A percentile compares a stretch with the other conserved stretches of the same genome.
These are phyloP conservation scores for Microplitis demolitor DNA, from an alignment of 1,140 invertebrate genomes.

Conservation along the genomic window DNA sequence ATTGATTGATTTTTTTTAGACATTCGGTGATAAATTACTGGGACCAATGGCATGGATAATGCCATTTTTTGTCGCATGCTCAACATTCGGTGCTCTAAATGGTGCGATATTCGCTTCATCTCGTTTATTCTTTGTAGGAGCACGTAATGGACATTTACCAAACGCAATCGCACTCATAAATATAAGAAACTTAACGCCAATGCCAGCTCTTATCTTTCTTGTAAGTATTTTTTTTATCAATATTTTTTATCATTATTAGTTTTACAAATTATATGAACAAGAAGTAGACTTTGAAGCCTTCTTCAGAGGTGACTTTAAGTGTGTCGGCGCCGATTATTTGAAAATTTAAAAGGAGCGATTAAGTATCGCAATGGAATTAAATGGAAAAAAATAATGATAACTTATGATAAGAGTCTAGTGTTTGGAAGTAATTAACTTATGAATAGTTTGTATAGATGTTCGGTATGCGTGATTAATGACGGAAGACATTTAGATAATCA, in stretches of 20 bases:
- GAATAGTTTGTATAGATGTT: too few species aligned
- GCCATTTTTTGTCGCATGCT: constrained; percentile 86
- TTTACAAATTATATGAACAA: not conserved
- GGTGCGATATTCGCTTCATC: constrained; percentile 89
- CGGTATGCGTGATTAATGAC: too few species aligned
- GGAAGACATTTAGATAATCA: not conserved
- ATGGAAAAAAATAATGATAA: too few species aligned
- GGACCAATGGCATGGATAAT: constrained; percentile 83
- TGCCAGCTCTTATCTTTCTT: constrained; percentile 88
- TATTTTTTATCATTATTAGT: not conserved
- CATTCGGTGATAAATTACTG: constrained; percentile 82
- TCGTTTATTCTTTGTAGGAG: constrained; percentile 89
- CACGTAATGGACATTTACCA: constrained; percentile 87
- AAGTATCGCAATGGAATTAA: too few species aligned
- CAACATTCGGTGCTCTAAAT: constrained; percentile 86
- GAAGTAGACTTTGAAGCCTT: too few species aligned
- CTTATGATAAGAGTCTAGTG: too few species aligned
- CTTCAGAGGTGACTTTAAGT: too few species aligned
- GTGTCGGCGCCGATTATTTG: too few species aligned
- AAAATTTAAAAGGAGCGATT: too few species aligned
- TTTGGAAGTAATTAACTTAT: too few species aligned
- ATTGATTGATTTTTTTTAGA: constrained; percentile 54
- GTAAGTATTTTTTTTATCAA: constrained; percentile 64
- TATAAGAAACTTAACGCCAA: constrained; percentile 83
- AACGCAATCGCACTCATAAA: constrained; percentile 87